A percentile compares a stretch with the other conserved stretches of the same genome.
phyloP scores from a whole-genome alignment of 2,888 invertebrate genomes.

The Frankliniella fusca region DNA sequence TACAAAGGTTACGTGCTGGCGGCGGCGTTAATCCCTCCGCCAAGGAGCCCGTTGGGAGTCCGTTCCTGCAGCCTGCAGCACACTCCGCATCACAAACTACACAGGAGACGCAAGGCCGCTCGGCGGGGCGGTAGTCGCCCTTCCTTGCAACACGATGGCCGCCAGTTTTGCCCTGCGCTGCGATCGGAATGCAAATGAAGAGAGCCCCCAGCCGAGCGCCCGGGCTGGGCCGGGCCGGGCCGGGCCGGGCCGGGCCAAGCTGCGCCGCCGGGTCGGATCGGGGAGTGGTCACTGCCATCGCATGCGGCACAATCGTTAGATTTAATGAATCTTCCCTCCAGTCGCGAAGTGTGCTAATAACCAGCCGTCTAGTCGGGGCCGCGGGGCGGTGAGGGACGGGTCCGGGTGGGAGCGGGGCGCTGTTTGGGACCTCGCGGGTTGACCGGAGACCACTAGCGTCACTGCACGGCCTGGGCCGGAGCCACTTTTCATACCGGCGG shows the following conservation, averaged over 20 bases:
- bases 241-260: background rate
- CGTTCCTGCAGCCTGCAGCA: too few species aligned
- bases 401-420: too few species aligned
- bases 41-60: too few species aligned
- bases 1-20: too few species aligned
- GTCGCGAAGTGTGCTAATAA: background rate
- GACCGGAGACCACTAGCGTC: background rate
- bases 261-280: background rate
- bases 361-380: background rate
- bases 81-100: too few species aligned
- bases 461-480: background rate
- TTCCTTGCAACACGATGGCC: too few species aligned
- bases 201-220: too few species aligned
- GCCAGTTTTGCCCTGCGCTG: background rate
- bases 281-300: background rate
- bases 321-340: background rate
- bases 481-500: background rate
- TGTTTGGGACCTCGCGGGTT: background rate
- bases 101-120: too few species aligned
- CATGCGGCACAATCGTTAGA: constrained; percentile 10
- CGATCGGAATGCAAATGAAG: background rate
- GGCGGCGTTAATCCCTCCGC: too few species aligned
- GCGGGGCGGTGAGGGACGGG: too few species aligned
- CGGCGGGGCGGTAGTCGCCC: too few species aligned
- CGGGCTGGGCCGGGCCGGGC: too few species aligned